Evolutionary conservation across 1,140 invertebrate genomes (phyloP).

Genomic region (Pantala flavescens): DNA sequence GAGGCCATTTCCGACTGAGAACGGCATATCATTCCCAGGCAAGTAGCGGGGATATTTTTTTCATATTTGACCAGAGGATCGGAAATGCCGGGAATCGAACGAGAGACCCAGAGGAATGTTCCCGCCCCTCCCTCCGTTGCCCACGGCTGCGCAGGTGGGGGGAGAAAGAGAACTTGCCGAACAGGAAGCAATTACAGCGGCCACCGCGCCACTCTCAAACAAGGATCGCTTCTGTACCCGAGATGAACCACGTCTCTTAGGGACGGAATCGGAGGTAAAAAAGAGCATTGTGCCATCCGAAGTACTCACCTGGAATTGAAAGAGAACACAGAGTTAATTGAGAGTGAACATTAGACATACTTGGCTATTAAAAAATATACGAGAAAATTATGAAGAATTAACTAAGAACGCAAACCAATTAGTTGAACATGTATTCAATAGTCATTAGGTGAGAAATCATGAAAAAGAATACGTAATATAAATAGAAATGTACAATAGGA

Average conservation of each 20-base stretch:
- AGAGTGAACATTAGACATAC: no score
- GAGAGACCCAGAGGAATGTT: neutral
- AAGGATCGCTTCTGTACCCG: neutral
- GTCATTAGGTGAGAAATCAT: no score
- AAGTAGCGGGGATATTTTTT: neutral
- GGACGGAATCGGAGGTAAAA: no score
- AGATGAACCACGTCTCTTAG: neutral
- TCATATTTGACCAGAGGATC: neutral
- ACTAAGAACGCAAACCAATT: no score
- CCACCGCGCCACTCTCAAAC: neutral
- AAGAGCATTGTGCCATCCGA: neutral
- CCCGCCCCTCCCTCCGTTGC: neutral
- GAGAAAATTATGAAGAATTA: no score
- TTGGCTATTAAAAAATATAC: no score
- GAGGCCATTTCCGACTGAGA: neutral
- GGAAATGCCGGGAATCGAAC: neutral
- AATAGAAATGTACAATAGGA: no score
- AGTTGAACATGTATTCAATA: no score
- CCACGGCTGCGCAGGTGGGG: neutral
- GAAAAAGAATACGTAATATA: no score
- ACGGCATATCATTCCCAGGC: neutral
- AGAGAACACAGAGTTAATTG: neutral
- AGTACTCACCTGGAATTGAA: neutral
- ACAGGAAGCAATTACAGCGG: constrained; percentile 4
- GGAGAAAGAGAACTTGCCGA: neutral